A percentile compares a stretch with the other conserved stretches of the same genome.
phyloP scores from a whole-genome alignment of 1,140 invertebrate species.

The Plectus sambesii region DNA sequence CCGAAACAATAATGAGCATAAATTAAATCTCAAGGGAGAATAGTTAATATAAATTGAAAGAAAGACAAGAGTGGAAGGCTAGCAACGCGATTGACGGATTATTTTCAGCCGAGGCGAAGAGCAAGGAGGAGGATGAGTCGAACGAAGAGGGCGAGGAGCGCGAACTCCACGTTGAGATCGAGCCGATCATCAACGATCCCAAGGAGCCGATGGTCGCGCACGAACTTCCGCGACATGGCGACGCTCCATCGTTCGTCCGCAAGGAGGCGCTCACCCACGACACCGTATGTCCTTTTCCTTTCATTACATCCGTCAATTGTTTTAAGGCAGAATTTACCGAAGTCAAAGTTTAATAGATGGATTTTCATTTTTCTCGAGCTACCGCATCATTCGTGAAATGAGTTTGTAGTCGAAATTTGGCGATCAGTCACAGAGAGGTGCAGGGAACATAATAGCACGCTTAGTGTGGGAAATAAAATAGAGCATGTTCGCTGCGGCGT shows the following conservation, averaged over 20 bases:
- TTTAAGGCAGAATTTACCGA: no score
- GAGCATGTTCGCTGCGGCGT: no score
- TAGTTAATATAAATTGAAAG: background rate
- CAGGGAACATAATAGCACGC: no score
- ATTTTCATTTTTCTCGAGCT: no score
- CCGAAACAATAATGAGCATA: background rate
- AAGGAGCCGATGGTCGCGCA: slow-evolving; percentile 15
- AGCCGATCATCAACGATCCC: slow-evolving; percentile 38
- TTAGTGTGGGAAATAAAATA: no score
- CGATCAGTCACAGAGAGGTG: no score
- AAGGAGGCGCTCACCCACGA: slow-evolving; percentile 26
- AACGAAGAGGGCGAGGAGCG: slow-evolving; percentile 10
- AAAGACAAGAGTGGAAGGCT: background rate
- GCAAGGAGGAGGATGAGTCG: slow-evolving; percentile 12
- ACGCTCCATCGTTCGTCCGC: slow-evolving; percentile 26
- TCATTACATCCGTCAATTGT: slow-evolving; percentile 4
- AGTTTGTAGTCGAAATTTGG: no score
- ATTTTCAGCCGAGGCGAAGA: background rate
- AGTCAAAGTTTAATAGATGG: no score
- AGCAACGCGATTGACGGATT: background rate
- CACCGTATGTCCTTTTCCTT: slow-evolving; percentile 9
- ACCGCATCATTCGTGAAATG: no score
- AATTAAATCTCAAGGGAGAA: background rate
- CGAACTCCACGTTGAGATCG: slow-evolving; percentile 32
- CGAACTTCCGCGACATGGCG: slow-evolving; percentile 24